phyloP scores from a whole-genome alignment of 2,113 vertebrate genomes.

The Seriola rivoliana region DNA sequence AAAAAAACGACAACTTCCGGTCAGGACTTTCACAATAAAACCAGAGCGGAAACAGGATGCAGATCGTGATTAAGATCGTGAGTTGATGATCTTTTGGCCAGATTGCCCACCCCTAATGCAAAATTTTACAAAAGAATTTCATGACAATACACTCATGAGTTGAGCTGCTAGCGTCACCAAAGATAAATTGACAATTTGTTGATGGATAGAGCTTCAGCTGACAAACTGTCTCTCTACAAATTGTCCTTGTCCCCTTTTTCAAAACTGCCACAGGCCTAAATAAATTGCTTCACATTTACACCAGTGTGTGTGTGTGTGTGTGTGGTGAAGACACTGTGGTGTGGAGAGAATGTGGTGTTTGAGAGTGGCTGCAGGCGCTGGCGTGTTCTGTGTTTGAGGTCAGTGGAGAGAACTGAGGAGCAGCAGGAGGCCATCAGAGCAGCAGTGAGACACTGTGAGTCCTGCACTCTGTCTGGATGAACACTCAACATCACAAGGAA shows the following conservation, averaged over 20 bases:
- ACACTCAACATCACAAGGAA: constrained; percentile 13
- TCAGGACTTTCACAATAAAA: no score
- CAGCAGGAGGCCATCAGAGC: constrained; percentile 26
- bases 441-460: constrained; percentile 28
- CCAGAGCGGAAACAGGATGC: no score
- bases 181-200: neutral
- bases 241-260: neutral
- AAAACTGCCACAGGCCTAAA: neutral
- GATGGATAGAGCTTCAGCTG: neutral
- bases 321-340: neutral
- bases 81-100: no score
- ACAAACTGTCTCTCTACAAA: neutral
- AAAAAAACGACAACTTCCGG: no score
- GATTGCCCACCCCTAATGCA: no score
- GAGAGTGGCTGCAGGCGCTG: neutral
- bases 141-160: neutral
- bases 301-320: neutral
- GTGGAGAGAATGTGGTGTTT: neutral
- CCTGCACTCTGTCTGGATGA: neutral
- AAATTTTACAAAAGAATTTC: neutral
- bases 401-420: neutral
- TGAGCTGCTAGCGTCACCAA: neutral
- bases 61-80: no score
- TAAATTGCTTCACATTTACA: neutral
- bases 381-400: constrained; percentile 18